Evolutionary conservation across 2,888 invertebrate species (phyloP).

Genomic region (Conus canariensis): DNA sequence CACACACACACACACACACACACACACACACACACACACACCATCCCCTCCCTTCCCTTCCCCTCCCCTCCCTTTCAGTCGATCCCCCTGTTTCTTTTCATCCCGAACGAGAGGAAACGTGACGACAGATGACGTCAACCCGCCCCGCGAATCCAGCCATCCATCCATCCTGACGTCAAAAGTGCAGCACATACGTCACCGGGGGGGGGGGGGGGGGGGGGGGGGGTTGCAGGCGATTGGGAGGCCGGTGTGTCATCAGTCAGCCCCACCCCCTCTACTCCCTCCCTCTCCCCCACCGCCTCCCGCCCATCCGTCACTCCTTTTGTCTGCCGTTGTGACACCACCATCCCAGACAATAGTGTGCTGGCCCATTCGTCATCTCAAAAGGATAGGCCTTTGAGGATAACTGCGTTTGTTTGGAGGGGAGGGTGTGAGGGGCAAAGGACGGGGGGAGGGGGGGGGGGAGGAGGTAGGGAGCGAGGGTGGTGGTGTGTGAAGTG

Average conservation of each 20-base stretch:
- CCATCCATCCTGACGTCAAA: background rate
- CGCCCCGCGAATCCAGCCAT: no score
- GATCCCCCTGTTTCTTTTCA: no score
- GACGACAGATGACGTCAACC: background rate
- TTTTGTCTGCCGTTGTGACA: background rate
- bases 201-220: no score
- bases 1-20: no score
- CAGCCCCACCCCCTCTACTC: background rate
- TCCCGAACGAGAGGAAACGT: background rate
- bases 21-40: no score
- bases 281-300: no score
- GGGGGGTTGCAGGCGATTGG: background rate
- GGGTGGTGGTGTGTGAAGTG: background rate
- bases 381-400: background rate
- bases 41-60: no score
- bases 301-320: no score
- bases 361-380: background rate
- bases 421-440: background rate
- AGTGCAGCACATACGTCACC: background rate
- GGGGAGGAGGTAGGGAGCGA: no score
- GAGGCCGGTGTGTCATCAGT: background rate
- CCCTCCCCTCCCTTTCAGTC: no score
- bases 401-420: background rate
- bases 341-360: no score
- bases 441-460: background rate